A percentile compares a stretch with the other conserved stretches of the same genome.
Evolutionary conservation across 2,888 invertebrate species (phyloP).

Genomic region (Punctoribates punctum): DNA sequence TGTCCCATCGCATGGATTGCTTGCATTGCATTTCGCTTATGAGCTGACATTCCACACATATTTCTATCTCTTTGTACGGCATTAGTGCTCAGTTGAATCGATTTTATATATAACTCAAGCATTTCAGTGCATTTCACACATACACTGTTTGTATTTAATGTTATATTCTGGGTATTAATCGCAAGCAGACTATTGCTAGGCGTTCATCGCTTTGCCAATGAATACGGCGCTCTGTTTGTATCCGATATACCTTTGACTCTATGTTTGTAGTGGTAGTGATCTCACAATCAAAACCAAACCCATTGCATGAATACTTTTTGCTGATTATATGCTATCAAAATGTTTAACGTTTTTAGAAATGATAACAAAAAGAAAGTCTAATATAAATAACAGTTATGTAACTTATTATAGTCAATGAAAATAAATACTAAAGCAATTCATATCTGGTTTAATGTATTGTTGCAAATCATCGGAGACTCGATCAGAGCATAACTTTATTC

Average conservation of each 20-base stretch:
- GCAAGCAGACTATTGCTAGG: constrained; percentile 12
- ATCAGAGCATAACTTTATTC: constrained; percentile 12
- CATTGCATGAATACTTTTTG: constrained; percentile 28
- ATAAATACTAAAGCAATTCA: constrained; percentile 8
- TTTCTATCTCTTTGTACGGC: constrained; percentile 1
- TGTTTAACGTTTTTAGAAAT: constrained; percentile 33
- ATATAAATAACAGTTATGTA: constrained; percentile 32
- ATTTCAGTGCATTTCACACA: neutral
- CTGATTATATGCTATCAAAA: constrained; percentile 29
- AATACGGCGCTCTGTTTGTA: neutral
- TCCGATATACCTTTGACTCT: constrained; percentile 12
- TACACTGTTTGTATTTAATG: constrained; percentile 8
- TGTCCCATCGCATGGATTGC: constrained; percentile 34
- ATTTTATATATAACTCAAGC: constrained; percentile 18
- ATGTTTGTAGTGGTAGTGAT: constrained; percentile 11
- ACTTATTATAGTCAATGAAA: neutral
- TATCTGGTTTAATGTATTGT: constrained; percentile 14
- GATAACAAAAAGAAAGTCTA: constrained; percentile 28
- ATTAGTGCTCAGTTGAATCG: too few species aligned
- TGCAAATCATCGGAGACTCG: constrained; percentile 1
- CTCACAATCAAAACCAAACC: constrained; percentile 30
- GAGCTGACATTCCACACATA: constrained; percentile 31
- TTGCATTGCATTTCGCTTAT: constrained; percentile 36
- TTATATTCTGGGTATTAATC: neutral
- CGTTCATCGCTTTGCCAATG: constrained; percentile 2